Evolutionary conservation across 2,888 invertebrate species (phyloP).

Genomic region (Orthosia gracilis): DNA sequence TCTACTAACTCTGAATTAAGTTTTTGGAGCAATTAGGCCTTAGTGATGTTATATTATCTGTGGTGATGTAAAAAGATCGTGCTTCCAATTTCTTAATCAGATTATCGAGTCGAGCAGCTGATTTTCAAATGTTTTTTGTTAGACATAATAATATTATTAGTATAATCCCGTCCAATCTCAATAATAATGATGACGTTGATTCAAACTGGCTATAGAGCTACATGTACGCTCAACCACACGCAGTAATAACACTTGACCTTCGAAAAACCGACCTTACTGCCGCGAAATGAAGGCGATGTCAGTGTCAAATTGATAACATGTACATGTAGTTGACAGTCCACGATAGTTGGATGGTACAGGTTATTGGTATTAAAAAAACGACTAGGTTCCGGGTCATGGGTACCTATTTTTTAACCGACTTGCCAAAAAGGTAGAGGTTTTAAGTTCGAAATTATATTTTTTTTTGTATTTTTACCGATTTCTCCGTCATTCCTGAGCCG

Average conservation of each 20-base stretch:
- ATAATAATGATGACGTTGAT: constrained; percentile 20
- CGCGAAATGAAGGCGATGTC: background rate
- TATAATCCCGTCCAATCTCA: constrained; percentile 1
- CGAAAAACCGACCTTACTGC: background rate
- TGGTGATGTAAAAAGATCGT: background rate
- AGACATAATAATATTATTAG: constrained; percentile 11
- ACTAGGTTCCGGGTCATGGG: constrained; percentile 32
- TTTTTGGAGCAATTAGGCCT: too few relatives aligned
- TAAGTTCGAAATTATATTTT: too few relatives aligned
- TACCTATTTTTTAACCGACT: background rate
- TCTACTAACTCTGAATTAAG: too few relatives aligned
- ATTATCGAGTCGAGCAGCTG: constrained; percentile 27
- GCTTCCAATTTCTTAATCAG: constrained; percentile 5
- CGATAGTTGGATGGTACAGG: constrained; percentile 5
- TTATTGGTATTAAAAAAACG: constrained; percentile 24
- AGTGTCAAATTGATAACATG: background rate
- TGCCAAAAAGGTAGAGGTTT: too few relatives aligned
- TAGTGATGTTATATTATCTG: too few relatives aligned
- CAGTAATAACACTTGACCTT: background rate
- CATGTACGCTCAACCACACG: background rate
- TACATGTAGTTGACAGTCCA: background rate
- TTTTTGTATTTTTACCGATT: too few relatives aligned
- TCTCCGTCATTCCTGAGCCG: too few relatives aligned
- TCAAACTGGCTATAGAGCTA: constrained; percentile 3
- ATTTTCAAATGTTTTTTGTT: constrained; percentile 20